These are phyloP conservation scores for Drosophila acutilabella DNA, from an alignment of 2,888 invertebrate species.

Conservation along the genomic window DNA sequence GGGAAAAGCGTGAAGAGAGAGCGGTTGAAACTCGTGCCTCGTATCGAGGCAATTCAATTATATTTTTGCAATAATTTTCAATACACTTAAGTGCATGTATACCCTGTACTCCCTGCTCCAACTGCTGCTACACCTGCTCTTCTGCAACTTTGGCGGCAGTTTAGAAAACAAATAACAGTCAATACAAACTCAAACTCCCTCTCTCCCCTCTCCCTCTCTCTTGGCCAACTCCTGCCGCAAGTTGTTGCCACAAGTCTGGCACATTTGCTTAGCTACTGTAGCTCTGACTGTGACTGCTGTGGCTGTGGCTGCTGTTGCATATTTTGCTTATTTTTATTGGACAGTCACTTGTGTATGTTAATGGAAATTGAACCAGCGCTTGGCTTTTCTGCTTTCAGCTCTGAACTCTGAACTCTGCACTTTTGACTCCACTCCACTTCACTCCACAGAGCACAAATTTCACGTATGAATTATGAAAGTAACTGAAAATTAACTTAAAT, in stretches of 20 bases:
- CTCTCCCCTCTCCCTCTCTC: no score
- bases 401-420: conserved; percentile 30
- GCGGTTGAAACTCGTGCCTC: conserved; percentile 18
- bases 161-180: conserved; percentile 80
- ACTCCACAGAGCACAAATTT: no score
- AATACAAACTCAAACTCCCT: conserved; percentile 40
- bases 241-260: conserved; percentile 4
- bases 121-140: conserved; percentile 19
- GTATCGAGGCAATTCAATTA: conserved; percentile 77
- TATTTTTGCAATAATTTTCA: conserved; percentile 82
- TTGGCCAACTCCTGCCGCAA: conserved; percentile 13
- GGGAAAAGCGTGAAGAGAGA: neutral
- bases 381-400: conserved; percentile 25
- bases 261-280: conserved; percentile 38
- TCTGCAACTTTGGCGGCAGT: conserved; percentile 74
- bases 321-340: conserved; percentile 76
- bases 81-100: conserved; percentile 81
- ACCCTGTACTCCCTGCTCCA: neutral
- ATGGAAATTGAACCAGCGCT: conserved; percentile 73
- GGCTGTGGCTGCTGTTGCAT: conserved; percentile 58
- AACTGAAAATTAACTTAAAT: conserved; percentile 69
- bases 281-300: conserved; percentile 6
- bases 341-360: conserved; percentile 63
- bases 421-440: no score
- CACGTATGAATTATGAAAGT: conserved; percentile 61